Evolutionary conservation across 2,888 invertebrate species (phyloP).

Genomic region (Omphaloscelis lunosa): DNA sequence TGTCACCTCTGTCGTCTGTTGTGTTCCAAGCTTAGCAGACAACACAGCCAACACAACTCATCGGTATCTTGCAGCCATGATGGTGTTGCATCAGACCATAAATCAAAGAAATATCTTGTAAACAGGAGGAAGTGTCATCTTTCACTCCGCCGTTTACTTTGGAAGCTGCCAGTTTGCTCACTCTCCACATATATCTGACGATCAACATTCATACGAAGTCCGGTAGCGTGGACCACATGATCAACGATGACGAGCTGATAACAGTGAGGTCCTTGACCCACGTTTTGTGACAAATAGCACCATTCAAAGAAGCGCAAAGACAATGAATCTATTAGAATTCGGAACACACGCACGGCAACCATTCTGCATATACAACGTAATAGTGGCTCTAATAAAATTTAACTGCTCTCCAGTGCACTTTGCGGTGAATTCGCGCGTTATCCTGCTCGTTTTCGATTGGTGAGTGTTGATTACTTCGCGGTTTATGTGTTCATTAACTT

Average conservation of each 20-base stretch:
- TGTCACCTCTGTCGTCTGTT: conserved; percentile 31
- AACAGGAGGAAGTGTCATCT: conserved; percentile 53
- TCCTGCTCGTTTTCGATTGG: conserved; percentile 45
- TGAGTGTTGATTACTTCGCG: conserved; percentile 43
- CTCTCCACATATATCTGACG: conserved; percentile 38
- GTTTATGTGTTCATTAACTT: conserved; percentile 48
- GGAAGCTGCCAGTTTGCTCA: conserved; percentile 23
- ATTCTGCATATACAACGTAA: conserved; percentile 74
- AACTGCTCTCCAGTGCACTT: conserved; percentile 71
- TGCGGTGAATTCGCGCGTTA: conserved; percentile 59
- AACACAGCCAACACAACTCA: conserved; percentile 42
- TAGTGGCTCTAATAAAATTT: conserved; percentile 77
- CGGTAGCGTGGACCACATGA: conserved; percentile 68
- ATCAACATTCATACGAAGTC: conserved; percentile 65
- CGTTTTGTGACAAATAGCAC: conserved; percentile 74
- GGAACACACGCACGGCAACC: conserved; percentile 72
- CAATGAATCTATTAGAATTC: conserved; percentile 86
- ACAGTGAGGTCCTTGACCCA: conserved; percentile 68
- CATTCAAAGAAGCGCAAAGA: conserved; percentile 73
- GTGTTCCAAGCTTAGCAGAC: conserved; percentile 29
- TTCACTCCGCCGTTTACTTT: conserved; percentile 45
- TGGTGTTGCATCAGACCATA: conserved; percentile 37
- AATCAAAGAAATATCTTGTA: conserved; percentile 54
- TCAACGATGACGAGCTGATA: conserved; percentile 59
- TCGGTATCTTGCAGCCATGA: conserved; percentile 42